A percentile compares a stretch with the other conserved stretches of the same genome.
phyloP scores from a whole-genome alignment of 2,888 invertebrate genomes.

The Minunthozetes semirufus region DNA sequence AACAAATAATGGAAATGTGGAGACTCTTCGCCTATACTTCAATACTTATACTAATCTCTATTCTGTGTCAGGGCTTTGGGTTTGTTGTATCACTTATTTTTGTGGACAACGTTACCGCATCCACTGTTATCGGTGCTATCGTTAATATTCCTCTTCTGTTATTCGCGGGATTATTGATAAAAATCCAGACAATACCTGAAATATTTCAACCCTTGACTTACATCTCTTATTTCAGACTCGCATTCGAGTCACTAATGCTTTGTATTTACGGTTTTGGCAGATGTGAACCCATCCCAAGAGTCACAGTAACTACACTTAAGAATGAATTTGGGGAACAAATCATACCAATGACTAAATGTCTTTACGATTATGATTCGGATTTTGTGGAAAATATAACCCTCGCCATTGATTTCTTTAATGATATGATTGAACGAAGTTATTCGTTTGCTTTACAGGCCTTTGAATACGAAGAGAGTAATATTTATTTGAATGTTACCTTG shows the following conservation, averaged over 20 bases:
- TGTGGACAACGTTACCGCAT: constrained; percentile 27
- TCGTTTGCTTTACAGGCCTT: constrained; percentile 27
- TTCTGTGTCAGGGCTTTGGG: constrained; percentile 82
- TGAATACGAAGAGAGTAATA: constrained; percentile 19
- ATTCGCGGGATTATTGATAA: constrained; percentile 95
- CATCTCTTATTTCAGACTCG: constrained; percentile 86
- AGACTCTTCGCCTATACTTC: constrained; percentile 57
- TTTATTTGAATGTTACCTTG: constrained; percentile 1
- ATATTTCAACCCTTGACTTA: constrained; percentile 89
- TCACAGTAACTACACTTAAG: neutral
- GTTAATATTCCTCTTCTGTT: constrained; percentile 74
- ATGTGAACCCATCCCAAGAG: constrained; percentile 21
- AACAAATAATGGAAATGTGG: constrained; percentile 64
- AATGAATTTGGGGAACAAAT: constrained; percentile 32
- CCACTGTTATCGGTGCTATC: constrained; percentile 31
- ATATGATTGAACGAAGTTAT: constrained; percentile 3
- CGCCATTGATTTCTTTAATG: constrained; percentile 20
- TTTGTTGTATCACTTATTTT: constrained; percentile 32
- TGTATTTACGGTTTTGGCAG: constrained; percentile 73
- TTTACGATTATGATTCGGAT: constrained; percentile 17
- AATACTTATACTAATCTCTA: constrained; percentile 76
- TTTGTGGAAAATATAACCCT: constrained; percentile 2
- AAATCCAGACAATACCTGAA: constrained; percentile 88
- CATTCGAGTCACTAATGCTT: constrained; percentile 80
- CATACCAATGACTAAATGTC: constrained; percentile 25